These are phyloP conservation scores for Bergia sp. DNA, from an alignment of 92 coral and sea anemone species.

Conservation along the genomic window DNA sequence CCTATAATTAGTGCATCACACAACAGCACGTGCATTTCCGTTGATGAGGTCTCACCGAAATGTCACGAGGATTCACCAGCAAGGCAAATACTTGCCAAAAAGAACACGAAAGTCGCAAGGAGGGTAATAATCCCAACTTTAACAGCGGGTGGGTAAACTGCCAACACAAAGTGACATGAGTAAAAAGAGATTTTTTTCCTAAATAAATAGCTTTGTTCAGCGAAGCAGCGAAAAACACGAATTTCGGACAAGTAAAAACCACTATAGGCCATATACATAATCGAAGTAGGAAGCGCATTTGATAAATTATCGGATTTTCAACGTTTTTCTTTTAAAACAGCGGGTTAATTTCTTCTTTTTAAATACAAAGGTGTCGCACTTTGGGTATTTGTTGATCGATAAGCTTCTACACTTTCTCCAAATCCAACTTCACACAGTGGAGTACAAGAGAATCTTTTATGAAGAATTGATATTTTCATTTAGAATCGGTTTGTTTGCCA, in stretches of 20 bases:
- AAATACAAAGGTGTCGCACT: no score
- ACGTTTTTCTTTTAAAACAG: no score
- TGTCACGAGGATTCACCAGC: not conserved
- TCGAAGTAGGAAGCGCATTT: no score
- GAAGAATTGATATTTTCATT: not conserved
- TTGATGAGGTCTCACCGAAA: not conserved
- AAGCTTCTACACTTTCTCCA: no score
- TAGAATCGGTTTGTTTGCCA: no score
- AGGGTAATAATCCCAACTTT: slow-evolving; percentile 1
- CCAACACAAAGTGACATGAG: not conserved
- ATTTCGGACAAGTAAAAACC: not conserved
- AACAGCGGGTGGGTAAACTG: not conserved
- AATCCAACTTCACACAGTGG: not conserved
- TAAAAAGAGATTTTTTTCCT: not conserved
- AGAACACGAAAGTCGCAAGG: not conserved
- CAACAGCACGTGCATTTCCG: not conserved
- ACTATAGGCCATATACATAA: no score
- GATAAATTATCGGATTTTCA: no score
- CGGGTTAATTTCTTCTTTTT: no score
- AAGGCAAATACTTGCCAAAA: not conserved
- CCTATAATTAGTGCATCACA: not conserved
- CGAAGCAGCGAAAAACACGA: not conserved
- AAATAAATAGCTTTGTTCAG: not conserved
- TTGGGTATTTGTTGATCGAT: no score
- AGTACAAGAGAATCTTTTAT: not conserved